Evolutionary conservation across 2,888 invertebrate species (phyloP).

Genomic region (Acanthosepion esculentum): DNA sequence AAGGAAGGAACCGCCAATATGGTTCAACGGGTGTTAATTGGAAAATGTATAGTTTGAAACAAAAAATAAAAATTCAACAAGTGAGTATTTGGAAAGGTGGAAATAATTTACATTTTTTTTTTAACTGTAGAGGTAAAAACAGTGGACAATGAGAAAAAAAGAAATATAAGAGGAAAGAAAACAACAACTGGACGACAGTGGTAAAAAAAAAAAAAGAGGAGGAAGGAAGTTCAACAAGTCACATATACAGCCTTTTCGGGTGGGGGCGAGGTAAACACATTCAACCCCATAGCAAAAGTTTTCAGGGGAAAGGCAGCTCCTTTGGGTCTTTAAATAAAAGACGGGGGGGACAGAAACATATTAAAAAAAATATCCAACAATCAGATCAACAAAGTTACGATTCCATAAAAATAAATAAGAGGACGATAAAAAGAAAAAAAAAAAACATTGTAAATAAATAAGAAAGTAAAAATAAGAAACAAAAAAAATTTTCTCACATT

Average conservation of each 20-base stretch:
- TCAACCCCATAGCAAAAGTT: neutral
- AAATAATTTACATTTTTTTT: neutral
- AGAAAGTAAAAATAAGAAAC: neutral
- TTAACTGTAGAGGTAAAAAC: neutral
- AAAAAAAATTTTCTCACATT: neutral
- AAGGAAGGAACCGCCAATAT: neutral
- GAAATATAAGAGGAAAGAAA: neutral
- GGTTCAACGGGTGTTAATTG: neutral
- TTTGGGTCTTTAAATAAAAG: neutral
- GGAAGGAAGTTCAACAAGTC: neutral
- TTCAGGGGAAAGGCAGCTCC: neutral
- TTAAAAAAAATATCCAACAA: neutral
- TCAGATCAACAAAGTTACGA: neutral
- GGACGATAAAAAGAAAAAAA: neutral
- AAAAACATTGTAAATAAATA: neutral
- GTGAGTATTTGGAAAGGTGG: neutral
- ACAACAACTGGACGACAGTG: neutral
- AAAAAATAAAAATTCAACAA: neutral
- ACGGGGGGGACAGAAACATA: neutral
- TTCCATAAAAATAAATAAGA: neutral
- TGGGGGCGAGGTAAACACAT: neutral
- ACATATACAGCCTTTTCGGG: neutral
- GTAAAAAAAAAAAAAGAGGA: neutral
- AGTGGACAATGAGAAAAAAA: neutral
- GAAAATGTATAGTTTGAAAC: neutral